These are phyloP conservation scores for Drosophila nasuta DNA, from an alignment of 1,140 invertebrate species.

Conservation along the genomic window DNA sequence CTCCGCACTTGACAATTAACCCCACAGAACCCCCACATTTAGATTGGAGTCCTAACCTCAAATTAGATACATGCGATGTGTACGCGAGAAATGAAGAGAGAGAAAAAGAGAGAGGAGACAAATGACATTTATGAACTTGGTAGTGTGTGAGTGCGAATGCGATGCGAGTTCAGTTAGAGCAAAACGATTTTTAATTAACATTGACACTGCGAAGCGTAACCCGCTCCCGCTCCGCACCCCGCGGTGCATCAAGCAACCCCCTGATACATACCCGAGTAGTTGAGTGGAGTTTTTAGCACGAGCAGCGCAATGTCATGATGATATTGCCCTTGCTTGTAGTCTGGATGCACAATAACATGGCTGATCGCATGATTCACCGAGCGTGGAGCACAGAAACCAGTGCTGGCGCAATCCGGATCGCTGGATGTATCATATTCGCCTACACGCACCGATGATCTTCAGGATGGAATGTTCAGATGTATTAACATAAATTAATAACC, in stretches of 20 bases:
- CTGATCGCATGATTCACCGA: conserved; percentile 88
- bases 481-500: not conserved
- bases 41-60: conserved; percentile 46
- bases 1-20: conserved; percentile 46
- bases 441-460: conserved; percentile 86
- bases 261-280: conserved; percentile 87
- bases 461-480: conserved; percentile 46
- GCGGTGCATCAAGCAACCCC: not conserved
- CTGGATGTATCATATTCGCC: conserved; percentile 88
- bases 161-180: conserved; percentile 49
- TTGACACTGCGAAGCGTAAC: conserved; percentile 70
- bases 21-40: not conserved
- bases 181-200: conserved; percentile 82
- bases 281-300: conserved; percentile 88
- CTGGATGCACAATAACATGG: conserved; percentile 89
- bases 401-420: conserved; percentile 88
- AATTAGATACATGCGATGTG: conserved; percentile 70
- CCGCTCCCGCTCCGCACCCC: not conserved
- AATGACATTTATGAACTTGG: conserved; percentile 74
- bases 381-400: conserved; percentile 88
- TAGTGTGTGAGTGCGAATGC: conserved; percentile 10
- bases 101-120: not conserved
- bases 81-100: conserved; percentile 8
- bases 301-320: conserved; percentile 89
- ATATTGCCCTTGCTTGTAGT: conserved; percentile 89